Evolutionary conservation across 2,888 invertebrate species (phyloP), one percentile per base, ranked within the genome.

Genomic region (Alloscopus bannaensis): DNA sequence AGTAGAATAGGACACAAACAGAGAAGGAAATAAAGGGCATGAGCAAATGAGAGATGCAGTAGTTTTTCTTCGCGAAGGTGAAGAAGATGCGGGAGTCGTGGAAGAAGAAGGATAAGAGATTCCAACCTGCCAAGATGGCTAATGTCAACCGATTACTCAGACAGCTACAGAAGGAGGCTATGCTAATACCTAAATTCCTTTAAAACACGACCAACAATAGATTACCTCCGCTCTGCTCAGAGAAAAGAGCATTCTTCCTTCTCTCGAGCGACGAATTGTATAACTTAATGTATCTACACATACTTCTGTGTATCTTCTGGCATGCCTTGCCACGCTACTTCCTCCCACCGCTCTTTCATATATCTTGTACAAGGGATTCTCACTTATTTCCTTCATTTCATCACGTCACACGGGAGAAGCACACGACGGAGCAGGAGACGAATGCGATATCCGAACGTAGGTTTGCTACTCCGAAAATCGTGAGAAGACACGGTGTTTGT

Each of bases 101-200:
- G 26, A 24, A 62, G 42, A n/a, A 40, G 26, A 62, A 69, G 59
- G 40, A 62, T 62, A 66, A 66, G 64, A 77, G 77, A 77, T 70
- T 77, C 70, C 57, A 70, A 64, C 78, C 71, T 78, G 70, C 78
- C 78, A 78, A 71, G 70, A 65, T 77, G 64, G 72, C 72, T 77
- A 78, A 77, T 81, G 81, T 81, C 81, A 73, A 72, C 77, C 77
- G 72, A 81, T 81, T 81, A 81, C 77, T 81, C 77, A 78, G 50
- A 40, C 29, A 77, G 69, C 45, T 59, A 70, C 60, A 66, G 77
- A 71, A 81, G 65, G 76, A 70, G 76, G 50, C 68, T 81, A 77
- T 72, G 59, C 81, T 66, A 69, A 76, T 71, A 81, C 81, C 81
- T 81, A 75, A 75, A 80, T 80, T 75, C 80, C 80, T 80, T 76